Conservation (phyloP, 2,797 vertebrate genomes). For the Huso huso region DNA sequence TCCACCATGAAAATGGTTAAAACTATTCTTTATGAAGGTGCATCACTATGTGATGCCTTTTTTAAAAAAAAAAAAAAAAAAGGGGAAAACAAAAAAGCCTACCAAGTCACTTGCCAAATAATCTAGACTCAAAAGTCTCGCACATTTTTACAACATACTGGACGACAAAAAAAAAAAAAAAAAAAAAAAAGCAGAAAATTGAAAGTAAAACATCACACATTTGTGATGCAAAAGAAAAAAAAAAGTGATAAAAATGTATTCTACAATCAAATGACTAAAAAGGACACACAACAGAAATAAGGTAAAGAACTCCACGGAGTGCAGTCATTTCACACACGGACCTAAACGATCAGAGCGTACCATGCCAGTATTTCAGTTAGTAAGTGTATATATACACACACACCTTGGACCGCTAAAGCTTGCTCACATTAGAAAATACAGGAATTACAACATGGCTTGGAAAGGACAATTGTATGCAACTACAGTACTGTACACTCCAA, state of each 20-base stretch:
- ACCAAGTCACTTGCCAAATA: not conserved
- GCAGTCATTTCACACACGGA: slow-evolving; percentile 74
- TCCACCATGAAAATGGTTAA: slow-evolving; percentile 99
- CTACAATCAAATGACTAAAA: slow-evolving; percentile 49
- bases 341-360: slow-evolving; percentile 69
- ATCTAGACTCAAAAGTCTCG: slow-evolving; percentile 39
- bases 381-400: slow-evolving; percentile 73
- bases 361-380: slow-evolving; percentile 89
- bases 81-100: slow-evolving; percentile 19
- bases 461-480: slow-evolving; percentile 70
- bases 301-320: slow-evolving; percentile 70
- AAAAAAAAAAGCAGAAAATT: slow-evolving; percentile 59
- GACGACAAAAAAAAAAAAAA: slow-evolving; percentile 63
- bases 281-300: slow-evolving; percentile 47
- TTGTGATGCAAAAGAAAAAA: slow-evolving; percentile 55
- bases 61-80: slow-evolving; percentile 59
- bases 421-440: slow-evolving; percentile 80
- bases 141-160: slow-evolving; percentile 60
- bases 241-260: slow-evolving; percentile 54
- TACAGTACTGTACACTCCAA: slow-evolving; percentile 84
- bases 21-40: slow-evolving; percentile 95
- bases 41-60: slow-evolving; percentile 87
- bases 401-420: slow-evolving; percentile 89
- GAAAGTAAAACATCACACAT: slow-evolving; percentile 59
- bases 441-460: slow-evolving; percentile 78